Evolutionary conservation across 2,888 invertebrate genomes (phyloP), one percentile per base, ranked within the genome.

Genomic region (Serripes groenlandicus): DNA sequence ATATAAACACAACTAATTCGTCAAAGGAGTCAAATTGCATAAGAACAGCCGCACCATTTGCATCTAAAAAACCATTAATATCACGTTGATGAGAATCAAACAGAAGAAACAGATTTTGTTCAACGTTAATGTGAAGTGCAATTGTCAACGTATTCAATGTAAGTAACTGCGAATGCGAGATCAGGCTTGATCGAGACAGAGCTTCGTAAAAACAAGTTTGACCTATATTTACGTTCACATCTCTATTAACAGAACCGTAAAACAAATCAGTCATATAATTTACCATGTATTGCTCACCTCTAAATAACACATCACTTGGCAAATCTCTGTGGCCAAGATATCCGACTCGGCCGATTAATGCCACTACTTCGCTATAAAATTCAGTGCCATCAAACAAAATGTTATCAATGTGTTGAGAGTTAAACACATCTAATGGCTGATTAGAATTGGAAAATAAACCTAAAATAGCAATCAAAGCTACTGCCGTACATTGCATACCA

Each of bases 161-260:
- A 9, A 75, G 56, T 35, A 80, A 56, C 23, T 70, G 32, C 21
- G 18, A 58, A 15, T 66, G 58, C 9, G 81, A 58, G 11, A 23
- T 18, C 23, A 1, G 18, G 68, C 28, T 54, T 9, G 60, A 26
- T 60, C 66, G 66, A 15, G 35, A 9, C 18, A 81, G 49, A 5
- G 72, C 64, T 18, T 75, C 42, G 21, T 42, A 18, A 34, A 82
- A 75, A 15, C 35, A 26, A 23, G 23, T 35, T 56, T 62, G 32
- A 7, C 82, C 78, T 15, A 64, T 18, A 15, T 26, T 7, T n/a
- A 4, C 21, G n/a, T 71, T 32, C 21, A 23, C 32, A 54, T 42
- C 28, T 70, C 23, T 21, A 52, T 73, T 70, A 42, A 83, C 66
- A 28, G 52, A n/a, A 3, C 83, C 83, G 72, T 76, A 83, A 56